phyloP scores from a whole-genome alignment of 2,888 invertebrate genomes.

The Plemyria rubiginata region DNA sequence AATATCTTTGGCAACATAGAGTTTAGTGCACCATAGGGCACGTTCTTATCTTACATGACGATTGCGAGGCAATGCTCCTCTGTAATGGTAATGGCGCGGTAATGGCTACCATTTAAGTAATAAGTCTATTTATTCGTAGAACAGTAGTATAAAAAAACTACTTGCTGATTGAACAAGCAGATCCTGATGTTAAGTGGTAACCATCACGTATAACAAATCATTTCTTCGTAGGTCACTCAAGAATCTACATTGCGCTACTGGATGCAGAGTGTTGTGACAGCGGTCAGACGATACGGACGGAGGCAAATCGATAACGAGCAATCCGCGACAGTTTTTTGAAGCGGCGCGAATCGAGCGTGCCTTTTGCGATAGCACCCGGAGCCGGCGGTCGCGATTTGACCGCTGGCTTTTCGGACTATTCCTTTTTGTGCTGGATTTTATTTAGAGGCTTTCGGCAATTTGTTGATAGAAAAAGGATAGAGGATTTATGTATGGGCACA shows the following conservation, averaged over 20 bases:
- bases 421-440: conserved; percentile 32
- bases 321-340: conserved; percentile 56
- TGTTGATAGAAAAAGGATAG: conserved; percentile 1
- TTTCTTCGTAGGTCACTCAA: neutral
- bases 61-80: too few relatives aligned
- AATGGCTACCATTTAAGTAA: too few relatives aligned
- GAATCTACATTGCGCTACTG: conserved; percentile 18
- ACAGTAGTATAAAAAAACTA: too few relatives aligned
- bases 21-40: too few relatives aligned
- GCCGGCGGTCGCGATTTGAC: conserved; percentile 39
- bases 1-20: too few relatives aligned
- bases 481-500: neutral
- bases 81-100: too few relatives aligned
- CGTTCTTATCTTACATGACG: too few relatives aligned
- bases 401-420: conserved; percentile 33
- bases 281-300: conserved; percentile 46
- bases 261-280: conserved; percentile 15
- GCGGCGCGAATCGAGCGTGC: conserved; percentile 35
- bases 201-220: too few relatives aligned
- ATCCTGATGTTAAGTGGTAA: too few relatives aligned
- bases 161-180: too few relatives aligned
- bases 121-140: too few relatives aligned
- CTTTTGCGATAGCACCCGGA: conserved; percentile 36
- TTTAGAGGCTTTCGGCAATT: conserved; percentile 28
- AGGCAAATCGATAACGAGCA: conserved; percentile 55